phyloP scores from a whole-genome alignment of 2,797 vertebrate genomes.

The Podarcis lilfordi region DNA sequence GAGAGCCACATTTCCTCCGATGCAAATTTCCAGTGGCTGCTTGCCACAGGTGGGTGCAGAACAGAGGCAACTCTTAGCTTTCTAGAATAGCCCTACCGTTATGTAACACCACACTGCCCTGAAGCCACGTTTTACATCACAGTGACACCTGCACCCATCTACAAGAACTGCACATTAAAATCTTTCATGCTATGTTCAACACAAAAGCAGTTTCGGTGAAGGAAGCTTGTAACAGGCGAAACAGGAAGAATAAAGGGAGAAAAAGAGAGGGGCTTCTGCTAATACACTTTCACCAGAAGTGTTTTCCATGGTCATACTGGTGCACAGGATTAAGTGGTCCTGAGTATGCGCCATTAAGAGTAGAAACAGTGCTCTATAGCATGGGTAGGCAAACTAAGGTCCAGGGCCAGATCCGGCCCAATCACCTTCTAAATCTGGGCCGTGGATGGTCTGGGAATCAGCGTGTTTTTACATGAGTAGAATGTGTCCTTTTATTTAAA shows the following conservation, averaged over 20 bases:
- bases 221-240: neutral
- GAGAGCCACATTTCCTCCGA: neutral
- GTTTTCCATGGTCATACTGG: neutral
- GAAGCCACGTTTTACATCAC: neutral
- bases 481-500: too few species aligned
- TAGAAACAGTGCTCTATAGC: neutral
- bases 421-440: too few species aligned
- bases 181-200: neutral
- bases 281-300: neutral
- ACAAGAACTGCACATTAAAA: neutral
- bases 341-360: neutral
- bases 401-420: too few species aligned
- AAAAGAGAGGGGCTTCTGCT: neutral
- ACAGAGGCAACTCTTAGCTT: neutral
- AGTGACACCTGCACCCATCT: neutral
- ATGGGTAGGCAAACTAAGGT: too few species aligned
- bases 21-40: neutral
- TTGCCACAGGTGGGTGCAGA: neutral
- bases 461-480: too few species aligned
- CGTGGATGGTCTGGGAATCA: too few species aligned
- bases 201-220: neutral
- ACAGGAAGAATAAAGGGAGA: neutral
- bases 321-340: too few species aligned
- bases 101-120: neutral
- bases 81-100: neutral